Base-by-base conservation (phyloP, 2,888 invertebrate genomes). In the Orchestes rusci region DNA sequence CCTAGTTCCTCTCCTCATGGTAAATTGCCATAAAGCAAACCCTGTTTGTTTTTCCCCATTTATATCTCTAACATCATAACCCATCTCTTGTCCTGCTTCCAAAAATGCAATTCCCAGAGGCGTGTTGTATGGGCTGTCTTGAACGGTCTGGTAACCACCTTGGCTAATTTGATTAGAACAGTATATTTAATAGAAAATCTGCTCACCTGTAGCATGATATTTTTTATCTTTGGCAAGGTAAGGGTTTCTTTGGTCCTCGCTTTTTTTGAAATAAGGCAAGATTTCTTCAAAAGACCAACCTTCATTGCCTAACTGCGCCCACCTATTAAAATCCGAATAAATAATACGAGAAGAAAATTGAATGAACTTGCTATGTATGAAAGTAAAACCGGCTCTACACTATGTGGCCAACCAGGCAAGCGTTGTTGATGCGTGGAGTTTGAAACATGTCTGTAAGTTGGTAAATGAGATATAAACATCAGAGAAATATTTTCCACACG, bases 71-170 rank as follows among this genome's bases (percentile, higher is more conserved):
- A 89, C 79, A 43, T 89, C 86, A 68, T 91, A 92, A 16, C 91
- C 91, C 84, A 90, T 85, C 67, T 92, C 91, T 64, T 88, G 82
- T n/a, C 85, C 91, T 0, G 90, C 91, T 71, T 91, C 85, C 1
- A 92, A 68, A 57, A 91, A 87, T 0, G 90, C 89, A 0, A 83
- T 77, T 1, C 88, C 90, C 27, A 92, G 67, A 0, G 92, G 91
- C 0, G 90, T 90, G 61, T 82, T 78, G 70, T 80, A 87, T 0
- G 86, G 85, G 0, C 80, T 69, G 57, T 87, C 85, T 69, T 86
- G 84, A 1, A 87, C 77, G 0, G 87, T 84, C 47, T 82, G 68
- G 58, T 80, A 84, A 4, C 87, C 87, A 18, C 86, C 86, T n/a
- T n/a, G n/a, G n/a, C n/a, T 32, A 19, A 16, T 40, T 10, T 2